These are phyloP conservation scores for Chiridota heheva DNA, from an alignment of 35 echinoderm and acorn worm species.

Conservation along the genomic window DNA sequence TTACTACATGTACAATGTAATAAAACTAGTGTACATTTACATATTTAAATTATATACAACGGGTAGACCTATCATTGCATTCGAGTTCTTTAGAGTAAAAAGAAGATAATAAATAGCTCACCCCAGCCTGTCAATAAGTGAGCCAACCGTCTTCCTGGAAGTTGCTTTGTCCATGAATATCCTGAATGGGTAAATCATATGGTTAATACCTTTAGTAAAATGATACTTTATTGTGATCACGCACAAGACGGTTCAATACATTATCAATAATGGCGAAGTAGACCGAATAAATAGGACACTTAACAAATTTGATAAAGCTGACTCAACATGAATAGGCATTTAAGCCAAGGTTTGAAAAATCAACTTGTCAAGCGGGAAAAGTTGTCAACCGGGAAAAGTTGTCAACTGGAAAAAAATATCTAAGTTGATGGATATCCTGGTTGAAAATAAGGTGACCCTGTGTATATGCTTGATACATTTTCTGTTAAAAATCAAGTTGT, in stretches of 20 bases:
- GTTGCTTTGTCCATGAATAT: slow-evolving; percentile 76
- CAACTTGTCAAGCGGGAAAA: background rate
- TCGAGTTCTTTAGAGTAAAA: too few relatives aligned
- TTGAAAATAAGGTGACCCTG: too few relatives aligned
- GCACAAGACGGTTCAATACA: background rate
- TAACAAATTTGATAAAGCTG: background rate
- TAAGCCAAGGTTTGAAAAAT: background rate
- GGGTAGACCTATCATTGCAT: too few relatives aligned
- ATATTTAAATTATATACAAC: too few relatives aligned
- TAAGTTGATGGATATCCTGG: too few relatives aligned
- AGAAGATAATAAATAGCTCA: too few relatives aligned
- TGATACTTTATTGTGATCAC: background rate
- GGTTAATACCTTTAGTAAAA: background rate
- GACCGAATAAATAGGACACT: background rate
- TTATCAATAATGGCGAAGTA: background rate
- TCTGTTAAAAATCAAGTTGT: too few relatives aligned
- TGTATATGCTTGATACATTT: too few relatives aligned
- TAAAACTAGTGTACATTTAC: too few relatives aligned
- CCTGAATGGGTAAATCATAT: slow-evolving; percentile 37
- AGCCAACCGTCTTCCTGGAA: slow-evolving; percentile 71
- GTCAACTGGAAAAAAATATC: too few relatives aligned
- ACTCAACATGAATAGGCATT: background rate
- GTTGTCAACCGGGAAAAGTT: too few relatives aligned
- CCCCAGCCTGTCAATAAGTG: slow-evolving; percentile 81
- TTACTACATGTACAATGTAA: too few relatives aligned